These are phyloP conservation scores for Ectemnius continuus DNA, from an alignment of 2,888 invertebrate genomes.

Conservation along the genomic window DNA sequence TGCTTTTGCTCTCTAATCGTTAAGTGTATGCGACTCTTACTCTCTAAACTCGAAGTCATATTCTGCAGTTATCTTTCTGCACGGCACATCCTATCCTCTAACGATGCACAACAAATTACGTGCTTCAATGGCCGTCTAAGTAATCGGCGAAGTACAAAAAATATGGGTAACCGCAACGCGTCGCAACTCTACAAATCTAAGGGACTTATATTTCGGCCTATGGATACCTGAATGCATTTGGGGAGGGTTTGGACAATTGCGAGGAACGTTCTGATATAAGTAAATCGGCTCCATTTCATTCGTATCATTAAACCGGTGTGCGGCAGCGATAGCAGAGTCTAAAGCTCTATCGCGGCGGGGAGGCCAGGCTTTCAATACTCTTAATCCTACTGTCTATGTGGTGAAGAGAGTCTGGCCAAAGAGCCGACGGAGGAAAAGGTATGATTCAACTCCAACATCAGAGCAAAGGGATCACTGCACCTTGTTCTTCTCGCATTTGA, in stretches of 20 bases:
- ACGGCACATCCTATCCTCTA: slow-evolving; percentile 27
- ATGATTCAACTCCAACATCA: not conserved
- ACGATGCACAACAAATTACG: slow-evolving; percentile 18
- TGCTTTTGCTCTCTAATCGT: too few species aligned
- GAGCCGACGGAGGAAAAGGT: not conserved
- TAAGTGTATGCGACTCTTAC: not conserved
- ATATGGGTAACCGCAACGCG: not conserved
- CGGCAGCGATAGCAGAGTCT: not conserved
- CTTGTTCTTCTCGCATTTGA: slow-evolving; percentile 66
- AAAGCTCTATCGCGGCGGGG: not conserved
- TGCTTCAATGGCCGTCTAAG: slow-evolving; percentile 11
- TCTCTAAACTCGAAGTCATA: not conserved
- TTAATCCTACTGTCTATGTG: slow-evolving; percentile 23
- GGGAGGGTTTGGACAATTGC: slow-evolving; percentile 2
- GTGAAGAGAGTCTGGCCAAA: slow-evolving; percentile 25
- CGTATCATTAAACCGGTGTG: slow-evolving; percentile 8
- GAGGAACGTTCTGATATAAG: slow-evolving; percentile 18
- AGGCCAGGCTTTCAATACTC: slow-evolving; percentile 23
- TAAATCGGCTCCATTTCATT: slow-evolving; percentile 15
- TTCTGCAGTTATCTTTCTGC: slow-evolving; percentile 16
- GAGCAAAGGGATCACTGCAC: slow-evolving; percentile 52
- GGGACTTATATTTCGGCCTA: not conserved
- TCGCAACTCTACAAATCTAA: slow-evolving; percentile 8
- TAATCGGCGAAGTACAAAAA: slow-evolving; percentile 27
- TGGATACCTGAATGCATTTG: not conserved